Evolutionary conservation across 1,140 invertebrate species (phyloP).

Genomic region (Macrostomum lignano): DNA sequence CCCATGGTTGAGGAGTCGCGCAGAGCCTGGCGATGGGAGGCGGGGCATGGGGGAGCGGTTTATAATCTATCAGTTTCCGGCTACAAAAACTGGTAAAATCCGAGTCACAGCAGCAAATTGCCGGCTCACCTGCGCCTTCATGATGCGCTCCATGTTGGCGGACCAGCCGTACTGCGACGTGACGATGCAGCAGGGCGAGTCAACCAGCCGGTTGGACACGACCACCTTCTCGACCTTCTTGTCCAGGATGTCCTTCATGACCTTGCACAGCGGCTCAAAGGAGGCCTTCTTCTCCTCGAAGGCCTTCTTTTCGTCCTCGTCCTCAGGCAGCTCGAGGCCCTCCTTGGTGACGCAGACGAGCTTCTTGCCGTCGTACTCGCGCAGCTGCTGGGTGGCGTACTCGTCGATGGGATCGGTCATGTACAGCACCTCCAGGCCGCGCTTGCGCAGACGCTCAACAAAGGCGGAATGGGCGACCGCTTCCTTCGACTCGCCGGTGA

Average conservation of each 20-base stretch:
- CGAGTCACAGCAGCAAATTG: conserved; percentile 69
- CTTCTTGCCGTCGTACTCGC: conserved; percentile 81
- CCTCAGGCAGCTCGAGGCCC: conserved; percentile 57
- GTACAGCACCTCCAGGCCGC: conserved; percentile 87
- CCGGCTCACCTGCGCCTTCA: conserved; percentile 93
- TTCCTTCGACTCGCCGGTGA: conserved; percentile 77
- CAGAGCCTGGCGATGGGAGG: no score
- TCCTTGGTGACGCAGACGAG: conserved; percentile 88
- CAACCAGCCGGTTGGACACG: conserved; percentile 63
- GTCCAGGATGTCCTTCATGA: conserved; percentile 89
- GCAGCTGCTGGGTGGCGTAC: conserved; percentile 86
- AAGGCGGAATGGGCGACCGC: conserved; percentile 85
- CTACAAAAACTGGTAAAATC: no score
- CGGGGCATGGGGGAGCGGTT: no score
- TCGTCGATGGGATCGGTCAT: conserved; percentile 97
- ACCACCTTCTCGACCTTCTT: conserved; percentile 89
- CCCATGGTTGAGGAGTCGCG: conserved; percentile 82
- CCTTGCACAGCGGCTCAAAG: conserved; percentile 61
- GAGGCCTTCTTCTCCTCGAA: conserved; percentile 59
- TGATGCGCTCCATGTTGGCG: conserved; percentile 96
- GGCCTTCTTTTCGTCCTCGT: conserved; percentile 81
- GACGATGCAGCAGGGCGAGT: conserved; percentile 91
- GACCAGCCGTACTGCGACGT: conserved; percentile 97
- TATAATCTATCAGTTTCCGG: no score
- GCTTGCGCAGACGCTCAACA: conserved; percentile 79